These are phyloP conservation scores for Oeneis ivallda DNA, from an alignment of 2,888 invertebrate genomes.

Conservation along the genomic window DNA sequence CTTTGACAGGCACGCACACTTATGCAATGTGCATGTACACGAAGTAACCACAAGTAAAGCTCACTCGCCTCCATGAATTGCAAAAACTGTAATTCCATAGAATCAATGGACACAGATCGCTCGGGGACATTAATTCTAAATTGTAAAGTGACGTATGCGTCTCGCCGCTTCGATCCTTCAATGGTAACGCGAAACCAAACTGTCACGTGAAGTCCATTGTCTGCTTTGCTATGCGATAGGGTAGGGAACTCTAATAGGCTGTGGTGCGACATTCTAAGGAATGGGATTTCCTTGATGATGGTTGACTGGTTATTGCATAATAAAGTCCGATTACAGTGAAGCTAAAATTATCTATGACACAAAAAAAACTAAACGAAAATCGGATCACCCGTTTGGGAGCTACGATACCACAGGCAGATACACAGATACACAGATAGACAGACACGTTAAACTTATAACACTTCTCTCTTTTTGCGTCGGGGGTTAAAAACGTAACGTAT, in stretches of 20 bases:
- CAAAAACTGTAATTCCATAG: background rate
- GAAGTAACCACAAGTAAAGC: no score
- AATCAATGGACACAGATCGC: conserved; percentile 28
- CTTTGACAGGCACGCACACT: no score
- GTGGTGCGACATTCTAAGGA: background rate
- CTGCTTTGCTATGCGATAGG: conserved; percentile 7
- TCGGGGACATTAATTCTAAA: conserved; percentile 51
- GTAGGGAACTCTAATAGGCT: conserved; percentile 9
- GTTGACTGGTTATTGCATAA: background rate
- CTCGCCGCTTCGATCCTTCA: conserved; percentile 69
- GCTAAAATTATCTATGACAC: no score
- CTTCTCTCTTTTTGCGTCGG: no score
- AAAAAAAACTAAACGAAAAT: no score
- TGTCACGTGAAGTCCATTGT: conserved; percentile 29
- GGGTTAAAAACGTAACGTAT: no score
- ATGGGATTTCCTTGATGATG: background rate
- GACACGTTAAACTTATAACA: no score
- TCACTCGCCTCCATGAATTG: no score
- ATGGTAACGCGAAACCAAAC: conserved; percentile 39
- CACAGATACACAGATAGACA: no score
- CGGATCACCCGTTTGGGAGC: no score
- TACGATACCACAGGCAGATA: no score
- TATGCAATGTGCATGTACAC: no score
- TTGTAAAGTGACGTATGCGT: conserved; percentile 63
- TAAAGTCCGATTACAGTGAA: background rate